Evolutionary conservation across 64 coral and sea anemone species (phyloP).

Genomic region (Actinia tenebrosa): DNA sequence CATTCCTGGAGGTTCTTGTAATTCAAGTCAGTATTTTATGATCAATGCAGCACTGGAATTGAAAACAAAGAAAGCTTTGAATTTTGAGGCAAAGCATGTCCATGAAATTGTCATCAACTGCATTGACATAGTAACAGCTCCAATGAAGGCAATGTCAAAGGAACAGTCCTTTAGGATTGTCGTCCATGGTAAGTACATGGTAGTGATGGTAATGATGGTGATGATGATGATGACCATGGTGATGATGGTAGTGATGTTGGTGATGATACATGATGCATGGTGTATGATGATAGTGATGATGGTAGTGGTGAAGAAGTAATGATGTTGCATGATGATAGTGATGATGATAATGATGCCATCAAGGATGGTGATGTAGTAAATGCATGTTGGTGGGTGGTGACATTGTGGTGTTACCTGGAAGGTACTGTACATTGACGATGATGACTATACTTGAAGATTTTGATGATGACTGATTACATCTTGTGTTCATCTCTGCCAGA

Average conservation of each 20-base stretch:
- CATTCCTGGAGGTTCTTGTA: not conserved
- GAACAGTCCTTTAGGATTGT: conserved; percentile 44
- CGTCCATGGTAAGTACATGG: conserved; percentile 40
- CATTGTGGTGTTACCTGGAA: too few relatives aligned
- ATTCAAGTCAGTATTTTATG: conserved; percentile 35
- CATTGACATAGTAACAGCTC: conserved; percentile 35
- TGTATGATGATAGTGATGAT: not conserved
- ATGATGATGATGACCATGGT: not conserved
- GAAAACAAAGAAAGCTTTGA: conserved; percentile 50
- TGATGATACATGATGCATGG: not conserved
- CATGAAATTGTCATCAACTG: conserved; percentile 48
- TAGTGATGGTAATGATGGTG: not conserved
- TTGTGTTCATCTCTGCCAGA: conserved; percentile 19
- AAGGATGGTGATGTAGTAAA: not conserved
- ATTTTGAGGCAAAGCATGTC: conserved; percentile 59
- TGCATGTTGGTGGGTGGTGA: too few relatives aligned
- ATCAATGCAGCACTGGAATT: conserved; percentile 34
- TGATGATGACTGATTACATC: not conserved
- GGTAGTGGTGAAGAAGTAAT: too few relatives aligned
- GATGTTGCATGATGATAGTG: not conserved
- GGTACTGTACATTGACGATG: not conserved
- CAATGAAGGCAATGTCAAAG: conserved; percentile 26
- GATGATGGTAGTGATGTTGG: not conserved
- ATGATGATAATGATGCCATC: not conserved
- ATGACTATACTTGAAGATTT: not conserved